These are phyloP conservation scores for Platynereis dumerilii DNA, from an alignment of 2,888 invertebrate genomes.

Conservation along the genomic window DNA sequence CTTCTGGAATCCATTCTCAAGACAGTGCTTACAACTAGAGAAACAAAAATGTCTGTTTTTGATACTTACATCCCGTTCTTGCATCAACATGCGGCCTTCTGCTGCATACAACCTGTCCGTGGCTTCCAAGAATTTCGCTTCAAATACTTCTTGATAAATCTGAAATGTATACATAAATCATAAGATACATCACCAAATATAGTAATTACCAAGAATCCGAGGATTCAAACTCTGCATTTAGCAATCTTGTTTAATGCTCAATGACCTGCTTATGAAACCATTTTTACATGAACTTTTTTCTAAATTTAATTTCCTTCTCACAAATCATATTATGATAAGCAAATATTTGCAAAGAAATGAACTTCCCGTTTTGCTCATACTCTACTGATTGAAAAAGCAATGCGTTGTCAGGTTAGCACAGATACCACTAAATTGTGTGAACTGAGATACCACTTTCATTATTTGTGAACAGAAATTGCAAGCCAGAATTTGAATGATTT, in stretches of 20 bases:
- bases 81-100: conserved; percentile 92
- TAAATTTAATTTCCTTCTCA: neutral
- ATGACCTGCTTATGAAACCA: neutral
- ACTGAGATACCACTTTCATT: too few relatives aligned
- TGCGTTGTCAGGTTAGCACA: too few relatives aligned
- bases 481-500: too few relatives aligned
- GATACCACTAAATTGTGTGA: too few relatives aligned
- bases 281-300: neutral
- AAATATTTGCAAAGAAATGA: too few relatives aligned
- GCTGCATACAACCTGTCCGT: conserved; percentile 92
- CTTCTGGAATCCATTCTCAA: too few relatives aligned
- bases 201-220: neutral
- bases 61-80: conserved; percentile 77
- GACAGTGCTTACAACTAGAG: too few relatives aligned
- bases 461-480: too few relatives aligned
- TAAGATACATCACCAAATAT: neutral
- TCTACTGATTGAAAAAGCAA: too few relatives aligned
- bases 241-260: neutral
- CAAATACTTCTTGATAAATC: conserved; percentile 64
- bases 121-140: conserved; percentile 81
- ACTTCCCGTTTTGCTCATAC: too few relatives aligned
- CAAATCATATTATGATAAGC: too few relatives aligned
- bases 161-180: conserved; percentile 37
- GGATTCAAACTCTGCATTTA: neutral
- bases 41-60: too few relatives aligned